A percentile compares a stretch with the other conserved stretches of the same genome.
These are phyloP conservation scores for Palaemon carinicauda DNA, from an alignment of 1,140 invertebrate genomes.

Conservation along the genomic window DNA sequence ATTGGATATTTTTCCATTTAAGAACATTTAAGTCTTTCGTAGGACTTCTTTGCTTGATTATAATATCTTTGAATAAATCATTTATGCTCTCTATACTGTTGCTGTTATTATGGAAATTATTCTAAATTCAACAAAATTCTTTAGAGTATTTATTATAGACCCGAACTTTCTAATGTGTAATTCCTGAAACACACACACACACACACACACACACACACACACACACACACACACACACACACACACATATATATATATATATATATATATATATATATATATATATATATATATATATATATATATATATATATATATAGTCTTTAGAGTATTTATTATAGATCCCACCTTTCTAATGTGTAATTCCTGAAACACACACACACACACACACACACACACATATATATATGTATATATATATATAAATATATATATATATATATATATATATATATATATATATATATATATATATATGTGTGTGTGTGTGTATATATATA, in stretches of 20 bases:
- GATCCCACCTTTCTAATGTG: too few species aligned
- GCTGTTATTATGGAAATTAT: not conserved
- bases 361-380: not conserved
- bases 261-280: not conserved
- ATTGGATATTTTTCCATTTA: too few species aligned
- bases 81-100: too few species aligned
- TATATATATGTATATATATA: not conserved
- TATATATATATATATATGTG: constrained; percentile 6
- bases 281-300: constrained; percentile 13
- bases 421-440: not conserved
- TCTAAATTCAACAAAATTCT: too few species aligned
- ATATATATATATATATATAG: constrained; percentile 14
- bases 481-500: not conserved
- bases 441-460: constrained; percentile 10
- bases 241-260: not conserved
- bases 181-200: not conserved
- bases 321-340: too few species aligned
- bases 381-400: not conserved
- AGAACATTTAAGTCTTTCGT: too few species aligned
- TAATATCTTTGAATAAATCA: too few species aligned
- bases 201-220: not conserved
- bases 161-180: too few species aligned
- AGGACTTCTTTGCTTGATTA: too few species aligned
- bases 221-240: not conserved
- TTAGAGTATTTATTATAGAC: too few species aligned